These are phyloP conservation scores for Oncopeltus fasciatus DNA, from an alignment of 1,140 invertebrate genomes.

Conservation along the genomic window DNA sequence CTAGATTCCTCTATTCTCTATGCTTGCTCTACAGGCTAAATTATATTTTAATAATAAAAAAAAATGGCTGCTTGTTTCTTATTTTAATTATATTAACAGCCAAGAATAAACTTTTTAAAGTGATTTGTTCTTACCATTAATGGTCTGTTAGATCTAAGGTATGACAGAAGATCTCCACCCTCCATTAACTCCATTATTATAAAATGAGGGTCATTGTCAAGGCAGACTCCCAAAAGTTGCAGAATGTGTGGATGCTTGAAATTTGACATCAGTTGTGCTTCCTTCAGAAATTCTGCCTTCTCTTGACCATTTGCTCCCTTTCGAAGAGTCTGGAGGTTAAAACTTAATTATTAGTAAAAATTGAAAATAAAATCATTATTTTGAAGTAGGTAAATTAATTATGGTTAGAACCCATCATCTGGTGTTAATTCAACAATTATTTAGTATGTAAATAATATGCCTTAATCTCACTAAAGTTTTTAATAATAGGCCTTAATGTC, in stretches of 20 bases:
- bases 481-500: too few relatives aligned
- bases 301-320: conserved; percentile 85
- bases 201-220: conserved; percentile 83
- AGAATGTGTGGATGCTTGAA: conserved; percentile 94
- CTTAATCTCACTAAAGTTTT: too few relatives aligned
- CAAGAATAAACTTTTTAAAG: background rate
- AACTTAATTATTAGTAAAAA: too few relatives aligned
- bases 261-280: conserved; percentile 91
- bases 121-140: conserved; percentile 40
- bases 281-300: conserved; percentile 88
- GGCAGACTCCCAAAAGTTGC: conserved; percentile 78
- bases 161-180: conserved; percentile 83
- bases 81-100: background rate
- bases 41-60: too few relatives aligned
- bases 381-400: too few relatives aligned
- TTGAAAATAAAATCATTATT: too few relatives aligned
- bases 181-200: conserved; percentile 96
- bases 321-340: conserved; percentile 64
- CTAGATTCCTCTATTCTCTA: too few relatives aligned
- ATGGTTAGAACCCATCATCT: too few relatives aligned
- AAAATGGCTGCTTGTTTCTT: too few relatives aligned
- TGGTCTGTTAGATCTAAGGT: conserved; percentile 62
- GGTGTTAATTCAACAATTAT: too few relatives aligned
- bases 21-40: too few relatives aligned
- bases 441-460: too few relatives aligned